phyloP scores from a whole-genome alignment of 2,113 vertebrate species.

The Pionites leucogaster region DNA sequence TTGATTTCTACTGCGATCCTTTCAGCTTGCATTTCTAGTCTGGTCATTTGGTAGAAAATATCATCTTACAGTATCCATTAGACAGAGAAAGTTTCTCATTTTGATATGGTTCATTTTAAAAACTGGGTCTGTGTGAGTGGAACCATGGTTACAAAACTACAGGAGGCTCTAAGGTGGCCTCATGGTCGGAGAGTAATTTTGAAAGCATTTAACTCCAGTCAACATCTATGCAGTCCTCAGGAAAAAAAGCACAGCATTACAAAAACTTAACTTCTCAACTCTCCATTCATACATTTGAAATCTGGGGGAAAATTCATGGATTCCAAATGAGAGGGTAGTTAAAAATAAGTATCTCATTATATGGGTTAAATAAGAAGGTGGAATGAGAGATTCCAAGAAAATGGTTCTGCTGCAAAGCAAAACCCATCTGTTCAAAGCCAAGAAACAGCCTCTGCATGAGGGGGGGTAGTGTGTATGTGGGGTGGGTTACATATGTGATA shows the following conservation, averaged over 20 bases:
- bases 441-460: neutral
- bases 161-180: neutral
- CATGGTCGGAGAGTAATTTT: neutral
- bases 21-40: neutral
- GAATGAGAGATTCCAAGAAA: neutral
- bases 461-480: neutral
- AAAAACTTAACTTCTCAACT: neutral
- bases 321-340: neutral
- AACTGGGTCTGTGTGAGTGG: neutral
- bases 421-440: neutral
- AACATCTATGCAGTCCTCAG: neutral
- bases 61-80: neutral
- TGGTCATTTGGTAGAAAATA: neutral
- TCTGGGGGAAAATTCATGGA: neutral
- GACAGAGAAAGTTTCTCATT: neutral
- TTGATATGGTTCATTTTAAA: neutral
- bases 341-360: neutral
- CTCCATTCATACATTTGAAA: neutral
- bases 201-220: neutral
- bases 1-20: neutral
- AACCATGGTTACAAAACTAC: neutral
- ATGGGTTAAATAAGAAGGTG: neutral
- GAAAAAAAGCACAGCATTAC: neutral
- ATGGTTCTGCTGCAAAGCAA: neutral
- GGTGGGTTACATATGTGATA: neutral